A percentile compares a stretch with the other conserved stretches of the same genome.
Evolutionary conservation across 2,797 vertebrate species (phyloP).

Genomic region (Neosalanx taihuensis): DNA sequence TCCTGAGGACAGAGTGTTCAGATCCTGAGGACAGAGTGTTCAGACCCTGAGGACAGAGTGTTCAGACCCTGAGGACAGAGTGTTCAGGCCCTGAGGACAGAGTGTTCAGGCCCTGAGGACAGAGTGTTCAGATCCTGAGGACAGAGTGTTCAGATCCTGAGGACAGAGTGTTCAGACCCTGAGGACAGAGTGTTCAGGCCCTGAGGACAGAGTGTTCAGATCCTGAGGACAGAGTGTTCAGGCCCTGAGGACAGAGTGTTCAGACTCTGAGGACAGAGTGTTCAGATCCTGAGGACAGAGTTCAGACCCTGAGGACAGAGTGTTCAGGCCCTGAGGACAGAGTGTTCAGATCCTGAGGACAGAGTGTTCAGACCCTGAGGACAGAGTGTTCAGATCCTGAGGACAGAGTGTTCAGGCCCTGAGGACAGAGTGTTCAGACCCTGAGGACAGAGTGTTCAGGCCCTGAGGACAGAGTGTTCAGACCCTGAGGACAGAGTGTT

Average conservation of each 20-base stretch:
- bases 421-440: no score
- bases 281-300: no score
- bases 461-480: no score
- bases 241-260: neutral
- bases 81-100: neutral
- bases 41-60: neutral
- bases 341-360: no score
- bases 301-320: no score
- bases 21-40: neutral
- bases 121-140: neutral
- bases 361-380: no score
- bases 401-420: no score
- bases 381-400: no score
- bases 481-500: no score
- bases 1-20: neutral
- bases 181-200: neutral
- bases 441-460: no score
- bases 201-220: neutral
- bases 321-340: no score
- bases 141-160: neutral
- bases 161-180: neutral
- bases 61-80: neutral
- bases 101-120: neutral
- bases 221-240: neutral
- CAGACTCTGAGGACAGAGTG: neutral